phyloP scores from a whole-genome alignment of 2,888 invertebrate genomes.

The Lepidochitona cinerea region DNA sequence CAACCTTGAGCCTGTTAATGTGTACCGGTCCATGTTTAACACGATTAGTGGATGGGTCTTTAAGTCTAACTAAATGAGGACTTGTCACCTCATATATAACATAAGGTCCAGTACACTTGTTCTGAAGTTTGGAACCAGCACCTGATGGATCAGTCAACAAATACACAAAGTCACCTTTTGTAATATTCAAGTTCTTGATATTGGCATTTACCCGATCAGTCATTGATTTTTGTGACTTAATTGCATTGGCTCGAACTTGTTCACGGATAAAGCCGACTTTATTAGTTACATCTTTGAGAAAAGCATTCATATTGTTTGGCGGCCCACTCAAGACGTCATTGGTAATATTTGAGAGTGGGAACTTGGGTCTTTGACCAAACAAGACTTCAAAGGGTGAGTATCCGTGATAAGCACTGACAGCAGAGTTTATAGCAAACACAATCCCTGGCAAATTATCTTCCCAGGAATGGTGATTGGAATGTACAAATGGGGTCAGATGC shows the following conservation, averaged over 20 bases:
- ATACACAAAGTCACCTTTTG: constrained; percentile 31
- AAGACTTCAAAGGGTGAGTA: constrained; percentile 13
- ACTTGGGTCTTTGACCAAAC: background rate
- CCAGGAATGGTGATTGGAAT: background rate
- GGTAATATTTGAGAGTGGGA: background rate
- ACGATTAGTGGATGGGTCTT: constrained; percentile 13
- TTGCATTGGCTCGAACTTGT: background rate
- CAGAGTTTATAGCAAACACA: constrained; percentile 1
- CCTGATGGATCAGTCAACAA: constrained; percentile 19
- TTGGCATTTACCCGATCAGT: constrained; percentile 6
- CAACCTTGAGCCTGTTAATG: constrained; percentile 30
- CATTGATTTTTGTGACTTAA: constrained; percentile 15
- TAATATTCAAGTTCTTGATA: constrained; percentile 3
- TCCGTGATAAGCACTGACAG: background rate
- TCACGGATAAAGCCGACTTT: background rate
- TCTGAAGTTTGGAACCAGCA: constrained; percentile 26
- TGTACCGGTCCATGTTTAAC: constrained; percentile 21
- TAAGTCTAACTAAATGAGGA: constrained; percentile 22
- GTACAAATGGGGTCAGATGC: background rate
- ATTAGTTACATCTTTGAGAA: background rate
- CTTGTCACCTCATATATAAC: constrained; percentile 24
- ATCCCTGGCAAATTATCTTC: background rate
- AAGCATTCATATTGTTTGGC: background rate
- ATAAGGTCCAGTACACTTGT: constrained; percentile 27
- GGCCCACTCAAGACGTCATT: background rate